Percentiles rank a stretch among this genome's conserved stretches.
phyloP scores from a whole-genome alignment of 2,797 vertebrate genomes.

The Chelonia mydas region DNA sequence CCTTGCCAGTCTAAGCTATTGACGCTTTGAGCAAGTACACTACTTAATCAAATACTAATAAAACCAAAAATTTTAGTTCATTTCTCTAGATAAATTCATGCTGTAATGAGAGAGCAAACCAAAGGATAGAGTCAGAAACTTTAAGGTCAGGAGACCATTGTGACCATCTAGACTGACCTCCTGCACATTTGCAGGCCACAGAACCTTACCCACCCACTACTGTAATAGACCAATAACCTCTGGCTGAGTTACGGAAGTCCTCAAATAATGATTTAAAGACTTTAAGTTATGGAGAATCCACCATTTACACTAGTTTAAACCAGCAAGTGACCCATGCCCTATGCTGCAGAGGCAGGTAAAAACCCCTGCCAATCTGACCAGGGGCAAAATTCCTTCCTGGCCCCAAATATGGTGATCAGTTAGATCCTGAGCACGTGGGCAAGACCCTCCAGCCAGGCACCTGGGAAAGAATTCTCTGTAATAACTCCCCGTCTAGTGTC shows the following conservation, averaged over 20 bases:
- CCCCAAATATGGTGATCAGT: background rate
- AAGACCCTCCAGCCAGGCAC: background rate
- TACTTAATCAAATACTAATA: fast-evolving
- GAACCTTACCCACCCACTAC: background rate
- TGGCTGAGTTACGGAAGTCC: background rate
- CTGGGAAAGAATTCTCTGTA: background rate
- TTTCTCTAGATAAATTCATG: background rate
- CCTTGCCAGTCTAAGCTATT: background rate
- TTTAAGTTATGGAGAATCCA: background rate
- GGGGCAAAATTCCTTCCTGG: background rate
- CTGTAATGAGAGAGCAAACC: background rate
- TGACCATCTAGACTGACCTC: background rate
- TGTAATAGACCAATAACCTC: background rate
- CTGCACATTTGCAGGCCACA: background rate
- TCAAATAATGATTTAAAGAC: background rate
- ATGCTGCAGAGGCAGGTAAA: background rate
- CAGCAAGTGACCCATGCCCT: background rate
- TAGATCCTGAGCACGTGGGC: background rate
- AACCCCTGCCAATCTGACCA: background rate
- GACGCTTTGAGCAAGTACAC: background rate
- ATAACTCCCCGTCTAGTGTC: background rate
- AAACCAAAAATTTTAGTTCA: background rate
- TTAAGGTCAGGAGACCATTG: background rate
- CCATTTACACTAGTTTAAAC: background rate
- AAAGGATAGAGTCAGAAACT: background rate